These are phyloP conservation scores for Centropristis striata DNA, from an alignment of 2,113 vertebrate species.

Conservation along the genomic window DNA sequence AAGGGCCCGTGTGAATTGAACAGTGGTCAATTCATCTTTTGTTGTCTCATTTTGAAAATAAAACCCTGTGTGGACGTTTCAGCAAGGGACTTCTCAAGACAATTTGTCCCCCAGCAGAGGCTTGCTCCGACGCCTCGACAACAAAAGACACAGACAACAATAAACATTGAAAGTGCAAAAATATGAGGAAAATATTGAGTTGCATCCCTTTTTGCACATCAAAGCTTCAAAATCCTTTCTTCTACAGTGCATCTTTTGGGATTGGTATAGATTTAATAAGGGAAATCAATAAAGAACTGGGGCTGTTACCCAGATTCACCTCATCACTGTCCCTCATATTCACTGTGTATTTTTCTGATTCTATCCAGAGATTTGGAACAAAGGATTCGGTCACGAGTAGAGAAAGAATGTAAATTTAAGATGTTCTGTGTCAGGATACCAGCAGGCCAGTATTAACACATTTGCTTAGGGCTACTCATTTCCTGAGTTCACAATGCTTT, in stretches of 20 bases:
- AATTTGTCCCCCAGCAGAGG: constrained; percentile 25
- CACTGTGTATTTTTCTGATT: neutral
- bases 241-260: neutral
- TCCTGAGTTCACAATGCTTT: constrained; percentile 24
- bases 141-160: constrained; percentile 3
- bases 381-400: neutral
- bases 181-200: constrained; percentile 29
- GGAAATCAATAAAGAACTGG: constrained; percentile 23
- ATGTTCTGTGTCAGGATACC: neutral
- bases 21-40: constrained; percentile 4
- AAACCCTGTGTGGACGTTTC: constrained; percentile 22
- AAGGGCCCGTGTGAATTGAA: neutral
- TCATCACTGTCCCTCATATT: constrained; percentile 11
- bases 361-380: neutral
- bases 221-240: constrained; percentile 22
- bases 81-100: constrained; percentile 28
- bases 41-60: constrained; percentile 28
- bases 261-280: constrained; percentile 28
- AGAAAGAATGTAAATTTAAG: neutral
- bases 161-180: constrained; percentile 7
- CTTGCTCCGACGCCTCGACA: neutral
- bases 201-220: constrained; percentile 19
- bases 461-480: constrained; percentile 33
- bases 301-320: constrained; percentile 7
- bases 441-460: neutral